phyloP scores from a whole-genome alignment of 2,888 invertebrate genomes.

The Lymantria dispar region DNA sequence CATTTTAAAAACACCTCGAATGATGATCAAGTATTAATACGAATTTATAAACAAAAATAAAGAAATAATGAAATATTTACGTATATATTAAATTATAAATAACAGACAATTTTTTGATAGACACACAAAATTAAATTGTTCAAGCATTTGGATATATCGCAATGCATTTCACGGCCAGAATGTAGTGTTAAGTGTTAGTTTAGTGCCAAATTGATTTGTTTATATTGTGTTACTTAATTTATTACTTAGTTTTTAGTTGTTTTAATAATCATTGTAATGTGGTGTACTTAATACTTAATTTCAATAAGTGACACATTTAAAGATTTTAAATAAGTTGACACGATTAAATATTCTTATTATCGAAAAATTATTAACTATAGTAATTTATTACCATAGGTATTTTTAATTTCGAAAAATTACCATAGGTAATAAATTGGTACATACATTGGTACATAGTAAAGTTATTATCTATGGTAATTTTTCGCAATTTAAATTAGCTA shows the following conservation, averaged over 20 bases:
- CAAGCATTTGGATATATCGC: constrained; percentile 34
- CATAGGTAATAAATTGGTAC: too few relatives aligned
- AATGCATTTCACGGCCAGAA: constrained; percentile 50
- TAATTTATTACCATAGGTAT: too few relatives aligned
- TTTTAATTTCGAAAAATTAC: too few relatives aligned
- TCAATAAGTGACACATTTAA: too few relatives aligned
- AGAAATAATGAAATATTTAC: not conserved
- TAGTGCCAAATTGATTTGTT: constrained; percentile 72
- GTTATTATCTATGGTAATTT: too few relatives aligned
- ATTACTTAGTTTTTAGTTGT: constrained; percentile 49
- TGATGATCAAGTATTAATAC: not conserved
- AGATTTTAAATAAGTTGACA: too few relatives aligned
- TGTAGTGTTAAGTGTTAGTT: constrained; percentile 58
- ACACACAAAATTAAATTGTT: constrained; percentile 3
- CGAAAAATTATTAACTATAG: too few relatives aligned
- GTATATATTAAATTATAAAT: not conserved
- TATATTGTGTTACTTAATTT: constrained; percentile 72
- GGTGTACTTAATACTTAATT: not conserved
- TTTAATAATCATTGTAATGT: constrained; percentile 14
- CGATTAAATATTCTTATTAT: too few relatives aligned
- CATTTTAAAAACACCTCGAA: not conserved
- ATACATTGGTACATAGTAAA: too few relatives aligned
- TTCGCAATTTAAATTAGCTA: too few relatives aligned
- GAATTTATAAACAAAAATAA: not conserved
- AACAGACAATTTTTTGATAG: not conserved